Conservation (phyloP, 2,113 vertebrate genomes). For the Charadrius vociferus region DNA sequence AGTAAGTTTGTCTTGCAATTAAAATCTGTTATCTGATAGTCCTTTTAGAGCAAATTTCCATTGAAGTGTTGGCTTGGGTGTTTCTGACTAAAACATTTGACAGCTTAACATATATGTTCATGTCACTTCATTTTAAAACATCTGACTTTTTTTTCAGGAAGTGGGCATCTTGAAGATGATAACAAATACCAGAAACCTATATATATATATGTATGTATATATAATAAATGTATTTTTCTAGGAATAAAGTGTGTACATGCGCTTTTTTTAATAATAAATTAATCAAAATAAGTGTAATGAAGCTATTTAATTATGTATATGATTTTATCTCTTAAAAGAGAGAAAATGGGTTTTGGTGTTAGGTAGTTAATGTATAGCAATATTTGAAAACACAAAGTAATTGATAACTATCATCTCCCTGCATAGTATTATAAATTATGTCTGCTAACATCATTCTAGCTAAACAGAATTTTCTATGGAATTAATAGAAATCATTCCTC, state of each 20-base stretch:
- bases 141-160: not conserved
- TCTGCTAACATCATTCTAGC: not conserved
- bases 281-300: not conserved
- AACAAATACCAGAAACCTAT: not conserved
- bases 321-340: not conserved
- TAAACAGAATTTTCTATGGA: not conserved
- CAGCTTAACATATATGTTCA: not conserved
- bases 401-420: not conserved
- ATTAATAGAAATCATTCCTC: not conserved
- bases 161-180: accelerated
- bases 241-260: not conserved
- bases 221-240: not conserved
- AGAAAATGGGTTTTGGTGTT: not conserved
- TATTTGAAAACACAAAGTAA: not conserved
- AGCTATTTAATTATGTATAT: not conserved
- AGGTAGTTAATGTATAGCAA: not conserved
- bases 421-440: not conserved
- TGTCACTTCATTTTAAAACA: not conserved
- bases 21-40: not conserved
- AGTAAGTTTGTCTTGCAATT: not conserved
- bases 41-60: not conserved
- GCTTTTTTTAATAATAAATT: not conserved
- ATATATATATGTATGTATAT: not conserved
- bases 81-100: too few species aligned
- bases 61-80: not conserved